These are phyloP conservation scores for Sisyra nigra DNA, from an alignment of 2,888 invertebrate genomes.

Conservation along the genomic window DNA sequence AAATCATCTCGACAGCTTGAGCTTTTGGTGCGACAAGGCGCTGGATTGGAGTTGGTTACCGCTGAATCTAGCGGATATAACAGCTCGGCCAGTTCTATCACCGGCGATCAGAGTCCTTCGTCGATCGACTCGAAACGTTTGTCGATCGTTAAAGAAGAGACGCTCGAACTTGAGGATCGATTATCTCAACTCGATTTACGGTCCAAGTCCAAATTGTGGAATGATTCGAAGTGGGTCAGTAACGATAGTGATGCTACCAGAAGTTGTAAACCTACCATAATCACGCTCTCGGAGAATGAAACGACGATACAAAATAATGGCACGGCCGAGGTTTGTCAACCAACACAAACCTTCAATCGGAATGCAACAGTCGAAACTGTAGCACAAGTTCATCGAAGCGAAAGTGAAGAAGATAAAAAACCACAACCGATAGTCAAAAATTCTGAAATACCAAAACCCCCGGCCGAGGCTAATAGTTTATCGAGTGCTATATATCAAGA, in stretches of 20 bases:
- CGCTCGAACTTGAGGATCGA: slow-evolving; percentile 41
- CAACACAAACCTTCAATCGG: slow-evolving; percentile 30
- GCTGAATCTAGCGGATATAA: slow-evolving; percentile 74
- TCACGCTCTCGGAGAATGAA: slow-evolving; percentile 53
- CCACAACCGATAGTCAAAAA: slow-evolving; percentile 14
- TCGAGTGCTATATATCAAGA: slow-evolving; percentile 56
- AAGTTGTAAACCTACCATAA: slow-evolving; percentile 53
- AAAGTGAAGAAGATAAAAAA: slow-evolving; percentile 18
- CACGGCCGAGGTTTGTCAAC: slow-evolving; percentile 22
- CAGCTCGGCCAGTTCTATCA: slow-evolving; percentile 68
- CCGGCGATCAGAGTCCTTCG: slow-evolving; percentile 54
- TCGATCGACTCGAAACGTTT: slow-evolving; percentile 49
- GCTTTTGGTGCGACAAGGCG: slow-evolving; percentile 58
- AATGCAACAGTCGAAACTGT: slow-evolving; percentile 33
- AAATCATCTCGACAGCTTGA: slow-evolving; percentile 63
- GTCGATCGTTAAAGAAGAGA: slow-evolving; percentile 59
- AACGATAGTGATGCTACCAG: slow-evolving; percentile 29
- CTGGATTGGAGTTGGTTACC: slow-evolving; percentile 63
- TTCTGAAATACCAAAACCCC: slow-evolving; percentile 23
- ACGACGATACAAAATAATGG: slow-evolving; percentile 48
- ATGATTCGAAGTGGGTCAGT: slow-evolving; percentile 37
- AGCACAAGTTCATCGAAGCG: slow-evolving; percentile 56
- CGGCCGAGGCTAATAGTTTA: slow-evolving; percentile 31
- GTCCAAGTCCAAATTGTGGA: slow-evolving; percentile 37
- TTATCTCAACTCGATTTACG: slow-evolving; percentile 20